A percentile compares a stretch with the other conserved stretches of the same genome.
Evolutionary conservation across 2,888 invertebrate species (phyloP).

Genomic region (Torymus auratus): DNA sequence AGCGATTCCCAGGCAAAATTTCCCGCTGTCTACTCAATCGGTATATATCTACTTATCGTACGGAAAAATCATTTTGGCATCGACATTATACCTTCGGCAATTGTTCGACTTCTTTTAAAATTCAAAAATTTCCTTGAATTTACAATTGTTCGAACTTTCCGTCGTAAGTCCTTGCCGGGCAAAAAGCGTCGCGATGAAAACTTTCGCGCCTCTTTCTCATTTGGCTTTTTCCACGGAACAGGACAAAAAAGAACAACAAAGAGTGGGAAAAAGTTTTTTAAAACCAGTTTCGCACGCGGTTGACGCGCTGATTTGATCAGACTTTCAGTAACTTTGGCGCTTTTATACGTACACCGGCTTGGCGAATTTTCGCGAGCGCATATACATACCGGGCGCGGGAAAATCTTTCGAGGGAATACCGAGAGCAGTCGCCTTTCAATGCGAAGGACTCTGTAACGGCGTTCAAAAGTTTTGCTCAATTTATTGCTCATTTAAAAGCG

Average conservation of each 20-base stretch:
- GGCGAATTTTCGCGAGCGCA: slow-evolving; percentile 17
- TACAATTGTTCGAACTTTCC: slow-evolving; percentile 21
- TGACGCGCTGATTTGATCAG: slow-evolving; percentile 52
- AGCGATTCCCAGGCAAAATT: too few relatives aligned
- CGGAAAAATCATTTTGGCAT: too few relatives aligned
- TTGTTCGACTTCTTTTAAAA: too few relatives aligned
- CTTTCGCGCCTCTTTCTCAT: slow-evolving; percentile 43
- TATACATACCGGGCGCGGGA: background rate
- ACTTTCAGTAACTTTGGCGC: slow-evolving; percentile 32
- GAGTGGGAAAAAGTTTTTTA: slow-evolving; percentile 46
- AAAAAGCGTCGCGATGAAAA: slow-evolving; percentile 20
- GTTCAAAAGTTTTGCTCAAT: slow-evolving; percentile 23
- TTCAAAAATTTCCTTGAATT: background rate
- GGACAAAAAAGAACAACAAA: slow-evolving; percentile 37
- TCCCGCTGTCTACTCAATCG: too few relatives aligned
- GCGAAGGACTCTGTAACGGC: background rate
- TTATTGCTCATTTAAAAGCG: slow-evolving; percentile 3
- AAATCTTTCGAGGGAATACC: slow-evolving; percentile 13
- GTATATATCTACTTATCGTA: too few relatives aligned
- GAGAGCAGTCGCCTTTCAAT: slow-evolving; percentile 1
- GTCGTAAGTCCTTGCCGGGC: slow-evolving; percentile 10
- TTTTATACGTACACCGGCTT: slow-evolving; percentile 22
- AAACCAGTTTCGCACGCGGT: slow-evolving; percentile 47
- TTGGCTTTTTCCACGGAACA: background rate
- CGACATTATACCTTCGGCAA: too few relatives aligned